Evolutionary conservation across 2,888 invertebrate genomes (phyloP).

Genomic region (Teleogryllus oceanicus): DNA sequence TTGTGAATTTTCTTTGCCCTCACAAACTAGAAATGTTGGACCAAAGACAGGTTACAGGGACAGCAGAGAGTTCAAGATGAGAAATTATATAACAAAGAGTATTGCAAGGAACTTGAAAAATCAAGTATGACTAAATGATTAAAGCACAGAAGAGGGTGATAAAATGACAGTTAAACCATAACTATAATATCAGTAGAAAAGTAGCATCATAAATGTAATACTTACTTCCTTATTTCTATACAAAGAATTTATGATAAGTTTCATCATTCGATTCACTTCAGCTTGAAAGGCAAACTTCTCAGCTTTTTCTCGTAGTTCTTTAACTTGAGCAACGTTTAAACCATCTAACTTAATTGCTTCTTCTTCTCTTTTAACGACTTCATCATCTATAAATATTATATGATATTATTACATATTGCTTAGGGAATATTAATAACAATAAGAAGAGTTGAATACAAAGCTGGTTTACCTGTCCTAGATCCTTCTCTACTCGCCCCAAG

Average conservation of each 20-base stretch:
- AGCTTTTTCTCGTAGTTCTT: conserved; percentile 83
- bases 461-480: conserved; percentile 74
- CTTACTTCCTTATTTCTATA: conserved; percentile 95
- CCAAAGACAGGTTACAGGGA: no score
- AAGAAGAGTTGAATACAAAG: neutral
- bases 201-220: conserved; percentile 2
- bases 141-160: no score
- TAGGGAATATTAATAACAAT: neutral
- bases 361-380: conserved; percentile 85
- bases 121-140: no score
- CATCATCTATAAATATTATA: conserved; percentile 67
- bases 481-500: conserved; percentile 82
- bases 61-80: no score
- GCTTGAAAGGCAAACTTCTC: conserved; percentile 92
- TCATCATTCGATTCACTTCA: conserved; percentile 99
- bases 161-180: no score
- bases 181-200: no score
- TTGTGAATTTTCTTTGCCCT: no score
- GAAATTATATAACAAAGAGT: no score
- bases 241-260: conserved; percentile 97
- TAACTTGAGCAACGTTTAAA: conserved; percentile 88
- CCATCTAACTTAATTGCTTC: conserved; percentile 96
- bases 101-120: no score
- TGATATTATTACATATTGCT: neutral
- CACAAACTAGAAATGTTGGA: no score